Percentiles rank a stretch among this genome's conserved stretches.
These are phyloP conservation scores for Gymnocypris eckloni DNA, from an alignment of 2,797 vertebrate genomes.

Conservation along the genomic window DNA sequence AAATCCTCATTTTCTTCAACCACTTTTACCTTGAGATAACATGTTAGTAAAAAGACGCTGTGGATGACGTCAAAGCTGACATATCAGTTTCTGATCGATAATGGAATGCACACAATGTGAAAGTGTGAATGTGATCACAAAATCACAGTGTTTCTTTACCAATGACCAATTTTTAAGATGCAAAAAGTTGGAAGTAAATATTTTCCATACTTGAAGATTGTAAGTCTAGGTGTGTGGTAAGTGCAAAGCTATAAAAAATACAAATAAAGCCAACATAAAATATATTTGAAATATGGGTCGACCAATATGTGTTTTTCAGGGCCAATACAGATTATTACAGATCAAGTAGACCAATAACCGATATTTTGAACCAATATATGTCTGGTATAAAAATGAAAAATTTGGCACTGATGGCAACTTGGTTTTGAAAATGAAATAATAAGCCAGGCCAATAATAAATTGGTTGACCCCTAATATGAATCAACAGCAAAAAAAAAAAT, in stretches of 20 bases:
- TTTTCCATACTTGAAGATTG: not conserved
- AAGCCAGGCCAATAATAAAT: too few species aligned
- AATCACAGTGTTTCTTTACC: not conserved
- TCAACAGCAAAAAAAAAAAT: too few species aligned
- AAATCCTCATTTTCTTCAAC: constrained; percentile 6
- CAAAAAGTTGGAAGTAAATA: not conserved
- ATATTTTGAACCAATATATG: too few species aligned
- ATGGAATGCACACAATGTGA: not conserved
- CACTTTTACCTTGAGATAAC: constrained; percentile 26
- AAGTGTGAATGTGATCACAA: not conserved
- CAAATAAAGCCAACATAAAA: not conserved
- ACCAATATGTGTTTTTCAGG: too few species aligned
- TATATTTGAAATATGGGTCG: too few species aligned
- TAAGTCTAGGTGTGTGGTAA: not conserved
- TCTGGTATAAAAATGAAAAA: too few species aligned
- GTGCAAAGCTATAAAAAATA: not conserved
- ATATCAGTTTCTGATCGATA: constrained; percentile 35
- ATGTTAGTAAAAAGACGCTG: constrained; percentile 9
- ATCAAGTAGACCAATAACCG: too few species aligned
- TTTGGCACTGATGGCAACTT: too few species aligned
- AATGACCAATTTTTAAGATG: not conserved
- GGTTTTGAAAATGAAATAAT: too few species aligned
- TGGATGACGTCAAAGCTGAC: constrained; percentile 32
- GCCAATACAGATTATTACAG: too few species aligned
- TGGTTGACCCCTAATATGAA: not conserved